Evolutionary conservation across 2,888 invertebrate species (phyloP), one percentile per base, ranked within the genome.

Genomic region (Cephus spinipes): DNA sequence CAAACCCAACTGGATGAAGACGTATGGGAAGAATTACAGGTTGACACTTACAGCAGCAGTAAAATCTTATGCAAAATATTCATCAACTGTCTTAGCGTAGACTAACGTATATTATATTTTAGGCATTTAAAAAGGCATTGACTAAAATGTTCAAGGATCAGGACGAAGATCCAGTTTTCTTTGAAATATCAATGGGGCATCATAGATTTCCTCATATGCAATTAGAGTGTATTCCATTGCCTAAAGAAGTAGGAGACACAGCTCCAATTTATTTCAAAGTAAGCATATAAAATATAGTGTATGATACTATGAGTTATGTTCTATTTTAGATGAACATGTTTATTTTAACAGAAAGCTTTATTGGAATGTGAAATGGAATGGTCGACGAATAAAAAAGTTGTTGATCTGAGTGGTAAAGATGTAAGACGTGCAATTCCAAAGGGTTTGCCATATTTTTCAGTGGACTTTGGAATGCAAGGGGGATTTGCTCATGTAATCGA

Each of bases 401-500:
- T 98, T 1, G 94, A 96, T 75, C 91, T 97, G 6, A 92, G 92
- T 12, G 90, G 94, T 0, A 96, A 95, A 89, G 94, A 96, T 89
- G 93, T 99, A 33, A 94, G 97, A 71, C 94, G 94, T 88, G 95
- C 96, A 23, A 93, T 99, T 81, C 99, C 99, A 0, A 98, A 97
- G 92, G 98, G 98, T 0, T 94, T 99, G 82, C 97, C 99, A 0
- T 99, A 99, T 91, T 98, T 99, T 92, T 95, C 96, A 93, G 96
- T 99, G 0, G 96, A 97, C 91, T 99, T 99, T 93, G 98, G 97
- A 31, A 94, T 96, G 92, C 95, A 96, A 73, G 94, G 95, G 76
- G 99, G 99, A 1, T 99, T 96, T 93, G 99, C 98, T 74, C 99
- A 99, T 92, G 97, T 99, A 0, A 98, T 99, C 87, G 99, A 99